Evolutionary conservation across 2,113 vertebrate species (phyloP).

Genomic region (Microtus richardsoni): DNA sequence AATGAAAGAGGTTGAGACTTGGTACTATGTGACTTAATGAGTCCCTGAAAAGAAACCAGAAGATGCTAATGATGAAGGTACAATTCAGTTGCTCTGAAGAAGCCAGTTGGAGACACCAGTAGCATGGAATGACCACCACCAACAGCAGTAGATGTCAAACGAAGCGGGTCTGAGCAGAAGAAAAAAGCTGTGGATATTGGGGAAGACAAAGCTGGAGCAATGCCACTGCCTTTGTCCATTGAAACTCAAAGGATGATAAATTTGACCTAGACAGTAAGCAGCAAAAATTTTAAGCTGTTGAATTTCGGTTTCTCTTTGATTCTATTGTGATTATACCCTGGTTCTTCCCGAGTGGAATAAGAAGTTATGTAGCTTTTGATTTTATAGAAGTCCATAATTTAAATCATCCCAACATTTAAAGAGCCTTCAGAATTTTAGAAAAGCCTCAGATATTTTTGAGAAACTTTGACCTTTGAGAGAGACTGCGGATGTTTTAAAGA

Average conservation of each 20-base stretch:
- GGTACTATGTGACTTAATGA: not conserved
- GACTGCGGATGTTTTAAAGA: not conserved
- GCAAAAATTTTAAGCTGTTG: not conserved
- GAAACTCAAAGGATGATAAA: not conserved
- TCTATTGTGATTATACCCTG: not conserved
- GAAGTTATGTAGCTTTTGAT: not conserved
- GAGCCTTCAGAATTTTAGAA: not conserved
- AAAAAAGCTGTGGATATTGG: not conserved
- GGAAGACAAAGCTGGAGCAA: not conserved
- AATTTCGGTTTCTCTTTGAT: not conserved
- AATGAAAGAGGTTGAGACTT: not conserved
- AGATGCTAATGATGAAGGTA: not conserved
- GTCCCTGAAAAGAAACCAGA: not conserved
- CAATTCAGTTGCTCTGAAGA: not conserved
- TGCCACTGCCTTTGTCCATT: not conserved
- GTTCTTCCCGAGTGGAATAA: not conserved
- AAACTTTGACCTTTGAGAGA: not conserved
- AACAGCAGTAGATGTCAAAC: not conserved
- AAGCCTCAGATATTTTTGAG: not conserved
- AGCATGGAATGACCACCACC: not conserved
- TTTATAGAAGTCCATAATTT: not conserved
- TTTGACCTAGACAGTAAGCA: not conserved
- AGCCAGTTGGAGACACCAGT: not conserved
- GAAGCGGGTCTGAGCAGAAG: not conserved
- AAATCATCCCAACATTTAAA: not conserved